Evolutionary conservation across 2,797 vertebrate species (phyloP).

Genomic region (Siniperca scherzeri): DNA sequence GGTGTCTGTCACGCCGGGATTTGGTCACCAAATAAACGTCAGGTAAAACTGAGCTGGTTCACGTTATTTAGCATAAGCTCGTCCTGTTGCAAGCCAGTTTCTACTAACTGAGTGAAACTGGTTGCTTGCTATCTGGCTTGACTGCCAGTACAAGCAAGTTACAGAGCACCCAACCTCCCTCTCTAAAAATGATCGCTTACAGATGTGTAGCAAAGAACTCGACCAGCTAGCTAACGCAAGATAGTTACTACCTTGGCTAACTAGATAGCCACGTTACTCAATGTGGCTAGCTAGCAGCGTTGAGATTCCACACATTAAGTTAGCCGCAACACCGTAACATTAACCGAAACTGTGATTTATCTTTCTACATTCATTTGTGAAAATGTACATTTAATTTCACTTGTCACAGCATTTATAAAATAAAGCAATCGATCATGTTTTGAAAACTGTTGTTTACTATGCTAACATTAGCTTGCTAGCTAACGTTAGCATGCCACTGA

Average conservation of each 20-base stretch:
- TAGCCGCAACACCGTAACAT: constrained; percentile 34
- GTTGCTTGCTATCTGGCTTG: constrained; percentile 60
- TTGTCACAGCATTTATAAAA: constrained; percentile 48
- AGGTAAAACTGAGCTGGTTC: constrained; percentile 61
- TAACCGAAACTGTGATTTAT: constrained; percentile 38
- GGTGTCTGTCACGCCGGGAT: constrained; percentile 86
- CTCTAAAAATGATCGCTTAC: constrained; percentile 83
- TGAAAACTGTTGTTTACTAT: constrained; percentile 79
- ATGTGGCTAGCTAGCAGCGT: constrained; percentile 75
- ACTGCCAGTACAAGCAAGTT: constrained; percentile 63
- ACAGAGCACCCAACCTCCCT: constrained; percentile 62
- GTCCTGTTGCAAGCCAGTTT: constrained; percentile 40
- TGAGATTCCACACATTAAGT: constrained; percentile 35
- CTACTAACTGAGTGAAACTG: constrained; percentile 28
- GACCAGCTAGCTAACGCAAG: constrained; percentile 72
- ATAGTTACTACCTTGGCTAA: constrained; percentile 72
- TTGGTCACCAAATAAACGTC: constrained; percentile 82
- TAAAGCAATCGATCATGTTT: constrained; percentile 67
- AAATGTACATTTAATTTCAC: constrained; percentile 40
- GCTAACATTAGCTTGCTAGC: constrained; percentile 82
- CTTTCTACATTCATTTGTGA: constrained; percentile 34
- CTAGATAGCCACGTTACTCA: constrained; percentile 81
- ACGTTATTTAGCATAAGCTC: constrained; percentile 36
- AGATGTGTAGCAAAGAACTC: constrained; percentile 81
- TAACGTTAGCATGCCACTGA: constrained; percentile 81